These are phyloP conservation scores for Bubo scandiacus DNA, from an alignment of 2,113 vertebrate genomes.

Conservation along the genomic window DNA sequence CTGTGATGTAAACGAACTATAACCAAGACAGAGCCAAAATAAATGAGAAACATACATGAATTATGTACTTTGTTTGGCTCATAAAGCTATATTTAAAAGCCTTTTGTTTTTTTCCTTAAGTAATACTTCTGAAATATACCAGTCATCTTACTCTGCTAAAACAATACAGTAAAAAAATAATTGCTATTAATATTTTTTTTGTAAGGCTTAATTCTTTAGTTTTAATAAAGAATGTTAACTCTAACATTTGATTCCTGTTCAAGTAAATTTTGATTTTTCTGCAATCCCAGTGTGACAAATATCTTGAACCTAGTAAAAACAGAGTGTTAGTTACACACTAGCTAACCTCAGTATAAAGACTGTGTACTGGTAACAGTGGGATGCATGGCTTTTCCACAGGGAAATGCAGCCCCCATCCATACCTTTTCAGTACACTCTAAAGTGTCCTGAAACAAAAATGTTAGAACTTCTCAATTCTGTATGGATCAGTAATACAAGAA, in stretches of 20 bases:
- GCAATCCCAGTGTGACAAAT: not conserved
- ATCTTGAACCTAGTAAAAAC: not conserved
- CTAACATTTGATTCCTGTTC: not conserved
- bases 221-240: conserved; percentile 49
- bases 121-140: not conserved
- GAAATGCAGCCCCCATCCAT: not conserved
- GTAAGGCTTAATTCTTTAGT: not conserved
- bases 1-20: not conserved
- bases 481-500: not conserved
- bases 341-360: not conserved
- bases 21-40: not conserved
- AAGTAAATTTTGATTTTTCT: not conserved
- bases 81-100: not conserved
- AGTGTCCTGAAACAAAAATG: not conserved
- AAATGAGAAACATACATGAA: not conserved
- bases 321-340: not conserved
- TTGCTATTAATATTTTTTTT: not conserved
- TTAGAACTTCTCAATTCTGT: not conserved
- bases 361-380: not conserved
- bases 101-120: not conserved
- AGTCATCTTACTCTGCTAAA: not conserved
- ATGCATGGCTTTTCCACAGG: not conserved
- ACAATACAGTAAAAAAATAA: not conserved
- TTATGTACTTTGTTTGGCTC: not conserved
- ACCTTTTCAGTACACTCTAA: not conserved